Percentiles rank a stretch among this genome's conserved stretches.
These are phyloP conservation scores for Rhynchonycteris naso DNA, from an alignment of 2,797 vertebrate genomes.

Conservation along the genomic window DNA sequence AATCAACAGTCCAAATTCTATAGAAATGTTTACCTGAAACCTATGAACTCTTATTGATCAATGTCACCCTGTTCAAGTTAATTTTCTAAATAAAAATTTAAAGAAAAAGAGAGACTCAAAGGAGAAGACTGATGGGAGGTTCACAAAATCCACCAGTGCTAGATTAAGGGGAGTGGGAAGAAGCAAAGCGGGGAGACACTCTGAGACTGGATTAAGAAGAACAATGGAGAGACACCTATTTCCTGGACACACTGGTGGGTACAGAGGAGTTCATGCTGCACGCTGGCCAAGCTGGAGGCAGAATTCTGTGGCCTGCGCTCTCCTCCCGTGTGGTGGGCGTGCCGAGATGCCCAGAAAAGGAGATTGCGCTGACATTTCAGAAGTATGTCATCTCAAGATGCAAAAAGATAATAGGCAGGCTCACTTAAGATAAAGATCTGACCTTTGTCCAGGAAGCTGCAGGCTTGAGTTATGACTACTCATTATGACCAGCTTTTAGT, in stretches of 20 bases:
- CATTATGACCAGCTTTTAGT: neutral
- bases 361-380: neutral
- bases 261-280: neutral
- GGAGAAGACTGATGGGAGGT: neutral
- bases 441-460: neutral
- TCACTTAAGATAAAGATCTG: neutral
- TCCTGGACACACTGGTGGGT: no score
- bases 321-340: fast-evolving
- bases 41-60: no score
- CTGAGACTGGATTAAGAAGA: neutral
- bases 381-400: neutral
- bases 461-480: neutral
- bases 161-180: no score
- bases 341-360: neutral
- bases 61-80: no score
- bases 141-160: neutral
- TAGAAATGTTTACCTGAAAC: no score
- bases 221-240: neutral
- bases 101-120: neutral
- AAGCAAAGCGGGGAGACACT: neutral
- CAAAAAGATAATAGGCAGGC: neutral
- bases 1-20: no score
- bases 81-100: no score
- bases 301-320: neutral
- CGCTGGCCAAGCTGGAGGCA: no score